These are phyloP conservation scores for Ahaetulla prasina DNA, from an alignment of 2,113 vertebrate species.

Conservation along the genomic window DNA sequence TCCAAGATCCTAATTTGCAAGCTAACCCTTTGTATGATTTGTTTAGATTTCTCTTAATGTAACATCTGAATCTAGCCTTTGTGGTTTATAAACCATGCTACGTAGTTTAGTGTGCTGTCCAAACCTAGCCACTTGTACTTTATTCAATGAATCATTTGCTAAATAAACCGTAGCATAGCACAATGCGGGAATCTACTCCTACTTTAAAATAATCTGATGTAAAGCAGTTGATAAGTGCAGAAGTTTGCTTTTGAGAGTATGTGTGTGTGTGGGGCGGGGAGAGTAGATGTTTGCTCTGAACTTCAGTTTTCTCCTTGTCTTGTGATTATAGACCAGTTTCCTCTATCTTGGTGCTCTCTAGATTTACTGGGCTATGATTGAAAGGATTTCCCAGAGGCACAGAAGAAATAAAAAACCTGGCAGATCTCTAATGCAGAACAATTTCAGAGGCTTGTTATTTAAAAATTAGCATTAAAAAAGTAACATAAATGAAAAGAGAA, in stretches of 20 bases:
- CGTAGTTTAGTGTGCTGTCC: not conserved
- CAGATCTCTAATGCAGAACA: not conserved
- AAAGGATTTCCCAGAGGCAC: not conserved
- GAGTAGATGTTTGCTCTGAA: not conserved
- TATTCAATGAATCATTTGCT: not conserved
- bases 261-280: no score
- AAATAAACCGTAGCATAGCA: not conserved
- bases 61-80: not conserved
- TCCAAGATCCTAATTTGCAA: not conserved
- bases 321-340: not conserved
- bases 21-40: not conserved
- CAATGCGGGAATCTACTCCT: not conserved
- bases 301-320: not conserved
- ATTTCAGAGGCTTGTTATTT: not conserved
- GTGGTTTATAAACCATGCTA: not conserved
- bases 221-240: not conserved
- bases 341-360: not conserved
- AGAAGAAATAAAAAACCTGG: not conserved
- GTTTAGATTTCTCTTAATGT: not conserved
- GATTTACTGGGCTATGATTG: not conserved
- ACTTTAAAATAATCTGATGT: not conserved
- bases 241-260: not conserved
- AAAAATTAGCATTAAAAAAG: not conserved
- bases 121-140: not conserved
- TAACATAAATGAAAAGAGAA: not conserved